These are phyloP conservation scores for Plumapathes pennacea DNA, from an alignment of 92 coral and sea anemone species.

Conservation along the genomic window DNA sequence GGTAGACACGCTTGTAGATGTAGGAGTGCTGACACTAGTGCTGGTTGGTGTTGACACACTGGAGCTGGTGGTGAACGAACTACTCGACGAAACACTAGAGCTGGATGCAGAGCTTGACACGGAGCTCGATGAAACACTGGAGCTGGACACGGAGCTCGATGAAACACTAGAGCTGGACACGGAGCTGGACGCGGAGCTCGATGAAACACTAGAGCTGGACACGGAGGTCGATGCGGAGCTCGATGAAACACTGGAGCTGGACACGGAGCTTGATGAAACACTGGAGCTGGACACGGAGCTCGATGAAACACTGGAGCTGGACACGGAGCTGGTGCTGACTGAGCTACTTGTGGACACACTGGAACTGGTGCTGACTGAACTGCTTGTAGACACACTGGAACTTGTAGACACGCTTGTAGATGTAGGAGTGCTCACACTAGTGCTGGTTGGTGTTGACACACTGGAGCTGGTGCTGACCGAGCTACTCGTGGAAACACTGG, in stretches of 20 bases:
- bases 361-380: background rate
- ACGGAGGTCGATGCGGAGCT: no score
- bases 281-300: background rate
- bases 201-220: no score
- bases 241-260: no score
- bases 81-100: no score
- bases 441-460: background rate
- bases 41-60: no score
- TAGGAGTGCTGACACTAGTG: background rate
- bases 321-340: background rate
- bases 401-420: conserved; percentile 11
- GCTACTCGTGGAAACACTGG: background rate
- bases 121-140: no score
- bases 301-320: background rate
- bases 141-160: no score
- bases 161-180: no score
- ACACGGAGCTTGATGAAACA: no score
- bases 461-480: conserved; percentile 7
- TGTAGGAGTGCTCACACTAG: background rate
- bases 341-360: conserved; percentile 1
- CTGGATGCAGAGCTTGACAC: no score
- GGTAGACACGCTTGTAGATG: background rate
- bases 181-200: no score
- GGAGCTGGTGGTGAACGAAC: no score
- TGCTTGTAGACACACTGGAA: background rate